Evolutionary conservation across 2,113 vertebrate species (phyloP), one percentile per base, ranked within the genome.

Genomic region (Brachypodius melanocephalos): DNA sequence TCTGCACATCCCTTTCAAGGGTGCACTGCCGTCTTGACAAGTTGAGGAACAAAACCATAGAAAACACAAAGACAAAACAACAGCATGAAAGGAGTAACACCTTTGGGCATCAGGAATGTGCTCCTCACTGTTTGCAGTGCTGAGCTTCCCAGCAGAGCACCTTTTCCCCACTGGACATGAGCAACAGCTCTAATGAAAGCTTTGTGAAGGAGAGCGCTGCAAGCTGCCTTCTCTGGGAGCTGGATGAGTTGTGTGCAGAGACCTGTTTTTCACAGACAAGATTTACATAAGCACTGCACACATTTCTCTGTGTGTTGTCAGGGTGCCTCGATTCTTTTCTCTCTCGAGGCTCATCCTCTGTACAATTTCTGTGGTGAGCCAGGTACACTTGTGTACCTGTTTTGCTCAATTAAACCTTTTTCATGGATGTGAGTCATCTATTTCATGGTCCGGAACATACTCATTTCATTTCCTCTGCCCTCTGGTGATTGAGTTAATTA

Each of bases 401-500:
- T 95, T 95, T 85, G 87, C 93, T 95, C 91, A 95, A 92, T 91
- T 95, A 97, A 91, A 95, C 58, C 32, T 85, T 69, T 89, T 94
- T 34, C 71, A 34, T 51, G 38, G 14, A 73, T 51, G n/a, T 54
- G 69, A 95, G 62, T 94, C 67, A 94, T 88, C 74, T 89, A 62
- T 88, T 95, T 95, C 85, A 96, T 94, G 85, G 85, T 91, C 93
- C 62, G 93, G 85, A 91, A 95, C 91, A 79, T 83, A 43, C 49
- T 93, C 48, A 78, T 86, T 93, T 90, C 48, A 77, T 88, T 95
- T 94, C 76, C 84, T 90, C 79, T 96, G 88, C 90, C 93, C 76
- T 95, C 85, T 71, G 75, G 85, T 90, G 80, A 96, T 38, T 67
- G 76, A 95, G 86, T 90, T 91, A 89, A 95, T 96, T 94, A 93